A percentile compares a stretch with the other conserved stretches of the same genome.
Conservation (phyloP, 2,888 invertebrate genomes). For the Tortrix viridana region DNA sequence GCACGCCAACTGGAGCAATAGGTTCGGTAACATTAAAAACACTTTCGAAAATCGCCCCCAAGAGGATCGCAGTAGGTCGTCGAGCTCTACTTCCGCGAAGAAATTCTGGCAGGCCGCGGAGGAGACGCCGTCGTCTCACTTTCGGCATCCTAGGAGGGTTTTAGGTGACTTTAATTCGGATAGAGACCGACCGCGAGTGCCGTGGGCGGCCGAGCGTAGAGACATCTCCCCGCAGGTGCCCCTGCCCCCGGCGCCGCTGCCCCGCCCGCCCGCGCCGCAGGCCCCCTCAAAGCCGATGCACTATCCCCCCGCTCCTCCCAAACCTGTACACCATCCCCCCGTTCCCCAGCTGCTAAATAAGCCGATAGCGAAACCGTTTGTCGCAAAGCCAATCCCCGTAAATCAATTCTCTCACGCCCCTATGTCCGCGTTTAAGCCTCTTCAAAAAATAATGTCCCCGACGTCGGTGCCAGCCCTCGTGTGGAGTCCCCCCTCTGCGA, state of each 20-base stretch:
- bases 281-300: slow-evolving; percentile 41
- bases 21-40: slow-evolving; percentile 93
- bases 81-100: slow-evolving; percentile 80
- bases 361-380: slow-evolving; percentile 70
- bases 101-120: slow-evolving; percentile 87
- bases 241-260: slow-evolving; percentile 33
- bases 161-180: slow-evolving; percentile 57
- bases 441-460: slow-evolving; percentile 72
- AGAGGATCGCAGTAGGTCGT: slow-evolving; percentile 66
- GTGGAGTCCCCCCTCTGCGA: slow-evolving; percentile 75
- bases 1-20: slow-evolving; percentile 89
- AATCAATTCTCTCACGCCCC: slow-evolving; percentile 91
- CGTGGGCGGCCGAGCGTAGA: slow-evolving; percentile 72
- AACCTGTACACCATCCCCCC: slow-evolving; percentile 43
- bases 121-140: slow-evolving; percentile 64
- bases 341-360: slow-evolving; percentile 63
- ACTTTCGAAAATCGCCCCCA: slow-evolving; percentile 87
- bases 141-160: slow-evolving; percentile 55
- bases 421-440: slow-evolving; percentile 89
- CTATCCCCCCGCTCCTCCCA: slow-evolving; percentile 39
- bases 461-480: slow-evolving; percentile 63
- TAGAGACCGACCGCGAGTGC: slow-evolving; percentile 68
- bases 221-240: slow-evolving; percentile 51
- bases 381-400: slow-evolving; percentile 84
- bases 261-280: slow-evolving; percentile 29